Base-by-base conservation (phyloP, 2,113 vertebrate genomes). In the Electrona antarctica region DNA sequence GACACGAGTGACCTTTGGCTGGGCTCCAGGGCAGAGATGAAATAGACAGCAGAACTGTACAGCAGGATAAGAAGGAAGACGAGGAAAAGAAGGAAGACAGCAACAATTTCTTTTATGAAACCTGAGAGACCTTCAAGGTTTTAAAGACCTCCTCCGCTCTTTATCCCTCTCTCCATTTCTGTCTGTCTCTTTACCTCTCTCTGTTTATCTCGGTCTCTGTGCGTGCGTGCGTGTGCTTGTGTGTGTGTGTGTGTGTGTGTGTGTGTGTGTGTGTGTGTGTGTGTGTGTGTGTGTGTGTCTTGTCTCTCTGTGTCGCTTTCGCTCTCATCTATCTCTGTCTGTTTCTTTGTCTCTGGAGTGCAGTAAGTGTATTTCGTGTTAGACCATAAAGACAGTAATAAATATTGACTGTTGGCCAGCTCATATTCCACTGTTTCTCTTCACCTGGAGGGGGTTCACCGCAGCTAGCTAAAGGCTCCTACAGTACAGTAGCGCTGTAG, bases 381-480 rank as follows among this genome's bases (percentile, higher is more conserved):
- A 86, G 88, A 85, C 87, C 82, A 83, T 91, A 89, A 88, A 90
- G 85, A 81, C 69, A 89, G 86, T 90, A 88, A 91, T 91, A 91
- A 90, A 91, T 91, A 91, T 91, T 69, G 90, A 91, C 88, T 86
- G 77, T 82, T 87, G 88, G 85, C 82, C 67, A 80, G 89, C 87
- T 88, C 87, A 88, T 87, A 86, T 89, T 87, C 69, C 74, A 47
- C 80, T 64, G 84, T 77, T 87, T 83, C 83, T 81, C 70, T 78
- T 87, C 84, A 77, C 29, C 29, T 72, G 74, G 73, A 79, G 84
- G 60, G 78, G 83, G 77, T 88, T 73, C 77, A 71, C 66, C 58
- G 55, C 6, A 7, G 50, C 72, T 29, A 4, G 60, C 60, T 0
- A 5, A n/a, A 54, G n/a, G 52, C 13, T 12, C 52, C 13, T 2